Evolutionary conservation across 2,797 vertebrate genomes (phyloP), one percentile per base, ranked within the genome.

Genomic region (Siniperca undulata): DNA sequence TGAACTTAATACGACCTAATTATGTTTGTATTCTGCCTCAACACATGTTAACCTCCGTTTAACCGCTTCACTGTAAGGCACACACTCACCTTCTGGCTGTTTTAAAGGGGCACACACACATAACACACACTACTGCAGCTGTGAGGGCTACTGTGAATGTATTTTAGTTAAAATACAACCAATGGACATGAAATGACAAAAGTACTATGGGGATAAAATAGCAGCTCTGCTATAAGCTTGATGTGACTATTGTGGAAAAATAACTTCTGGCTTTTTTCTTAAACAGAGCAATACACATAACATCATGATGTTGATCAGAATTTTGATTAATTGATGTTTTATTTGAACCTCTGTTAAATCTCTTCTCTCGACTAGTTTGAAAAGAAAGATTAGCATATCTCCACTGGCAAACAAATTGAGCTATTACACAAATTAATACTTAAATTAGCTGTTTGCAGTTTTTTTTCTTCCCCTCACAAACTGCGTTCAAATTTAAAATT

Each of bases 1-100:
- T 88, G 76, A 90, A 86, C 61, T 84, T 81, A 87, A 90, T 72
- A 74, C 60, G 82, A 88, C 86, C 85, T 89, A 86, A 93, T 92
- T 86, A 77, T 87, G 83, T 88, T 81, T 88, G 82, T 66, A 53
- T 88, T 82, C 46, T 70, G 86, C 75, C 60, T 81, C 72, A 74
- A 60, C 81, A 86, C 30, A 58, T 85, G 85, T 84, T 87, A 86
- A 83, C 89, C 86, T 91, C 75, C 48, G 27, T 92, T 89, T 92
- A 84, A 85, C 87, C 52, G 48, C 82, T 69, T 87, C 34, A 70
- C 69, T 80, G 73, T 77, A 2, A 81, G 24, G 55, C 75, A 56
- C 68, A 82, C 85, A 83, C 62, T 52, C 77, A 48, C 69, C 85
- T 88, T 73, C 73, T 17, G 82, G 87, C 70, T 84, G 61, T 76